A percentile compares a stretch with the other conserved stretches of the same genome.
These are phyloP conservation scores for Torymus aiolomorphi DNA, from an alignment of 2,888 invertebrate genomes.

Conservation along the genomic window DNA sequence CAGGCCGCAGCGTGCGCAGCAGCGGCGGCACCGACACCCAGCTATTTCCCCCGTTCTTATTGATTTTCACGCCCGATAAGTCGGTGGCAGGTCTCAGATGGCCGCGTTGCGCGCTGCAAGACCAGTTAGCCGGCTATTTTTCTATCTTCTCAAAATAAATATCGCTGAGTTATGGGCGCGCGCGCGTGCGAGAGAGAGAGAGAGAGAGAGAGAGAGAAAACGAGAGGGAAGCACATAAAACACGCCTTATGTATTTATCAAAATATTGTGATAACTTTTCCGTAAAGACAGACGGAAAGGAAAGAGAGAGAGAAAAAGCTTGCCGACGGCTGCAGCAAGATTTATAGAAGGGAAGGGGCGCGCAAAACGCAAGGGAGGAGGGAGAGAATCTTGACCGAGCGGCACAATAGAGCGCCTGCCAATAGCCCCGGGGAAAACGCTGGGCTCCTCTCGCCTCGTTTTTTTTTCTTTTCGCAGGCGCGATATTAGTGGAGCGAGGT, in stretches of 20 bases:
- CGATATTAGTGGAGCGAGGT: constrained; percentile 11
- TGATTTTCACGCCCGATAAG: constrained; percentile 63
- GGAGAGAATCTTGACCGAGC: constrained; percentile 15
- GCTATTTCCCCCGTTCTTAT: constrained; percentile 55
- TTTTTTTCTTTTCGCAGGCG: neutral
- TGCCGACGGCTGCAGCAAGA: neutral
- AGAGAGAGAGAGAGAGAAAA: too few relatives aligned
- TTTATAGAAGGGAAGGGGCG: too few relatives aligned
- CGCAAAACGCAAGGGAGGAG: neutral
- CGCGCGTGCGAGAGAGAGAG: too few relatives aligned
- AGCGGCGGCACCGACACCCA: constrained; percentile 38
- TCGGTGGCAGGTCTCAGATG: constrained; percentile 61
- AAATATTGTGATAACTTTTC: constrained; percentile 72
- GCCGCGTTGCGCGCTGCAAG: constrained; percentile 45
- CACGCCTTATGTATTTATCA: constrained; percentile 73
- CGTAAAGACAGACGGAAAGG: constrained; percentile 44
- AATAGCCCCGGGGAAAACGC: constrained; percentile 17
- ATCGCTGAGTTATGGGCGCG: constrained; percentile 68
- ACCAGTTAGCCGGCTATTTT: constrained; percentile 66
- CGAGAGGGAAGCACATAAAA: constrained; percentile 64
- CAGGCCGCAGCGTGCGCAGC: constrained; percentile 43
- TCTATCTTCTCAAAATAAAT: constrained; percentile 71
- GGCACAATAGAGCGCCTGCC: constrained; percentile 2
- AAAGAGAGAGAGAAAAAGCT: neutral
- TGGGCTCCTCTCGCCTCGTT: neutral